Evolutionary conservation across 1,140 invertebrate species (phyloP).

Genomic region (Diorhabda sublineata): DNA sequence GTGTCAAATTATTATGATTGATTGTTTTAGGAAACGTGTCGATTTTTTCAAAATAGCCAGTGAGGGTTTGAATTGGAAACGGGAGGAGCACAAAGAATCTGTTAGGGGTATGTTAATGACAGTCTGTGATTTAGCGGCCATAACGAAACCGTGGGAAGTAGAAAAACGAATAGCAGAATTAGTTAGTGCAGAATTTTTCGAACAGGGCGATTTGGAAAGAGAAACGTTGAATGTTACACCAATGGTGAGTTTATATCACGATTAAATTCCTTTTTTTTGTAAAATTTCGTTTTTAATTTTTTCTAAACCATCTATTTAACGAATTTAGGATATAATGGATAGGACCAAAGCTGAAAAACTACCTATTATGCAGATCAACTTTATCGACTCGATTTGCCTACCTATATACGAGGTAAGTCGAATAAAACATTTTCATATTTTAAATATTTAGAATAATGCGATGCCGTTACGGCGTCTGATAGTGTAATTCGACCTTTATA

Average conservation of each 20-base stretch:
- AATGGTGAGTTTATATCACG: slow-evolving; percentile 60
- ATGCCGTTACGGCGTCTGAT: too few species aligned
- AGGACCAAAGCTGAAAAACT: slow-evolving; percentile 91
- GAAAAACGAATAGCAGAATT: slow-evolving; percentile 88
- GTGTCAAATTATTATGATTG: slow-evolving; percentile 7
- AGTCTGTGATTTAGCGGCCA: slow-evolving; percentile 91
- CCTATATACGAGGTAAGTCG: slow-evolving; percentile 86
- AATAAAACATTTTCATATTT: slow-evolving; percentile 2
- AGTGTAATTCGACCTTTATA: too few species aligned
- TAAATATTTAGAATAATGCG: slow-evolving; percentile 10
- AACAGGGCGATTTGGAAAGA: slow-evolving; percentile 90
- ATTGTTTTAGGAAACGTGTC: slow-evolving; percentile 66
- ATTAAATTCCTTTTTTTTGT: too few species aligned
- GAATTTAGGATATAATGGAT: slow-evolving; percentile 88
- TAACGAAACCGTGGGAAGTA: slow-evolving; percentile 93
- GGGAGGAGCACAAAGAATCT: slow-evolving; percentile 72
- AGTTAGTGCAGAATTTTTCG: slow-evolving; percentile 93
- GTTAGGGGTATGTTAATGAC: slow-evolving; percentile 94
- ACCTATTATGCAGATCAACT: slow-evolving; percentile 93
- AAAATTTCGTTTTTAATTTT: too few species aligned
- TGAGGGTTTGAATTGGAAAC: slow-evolving; percentile 59
- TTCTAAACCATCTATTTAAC: too few species aligned
- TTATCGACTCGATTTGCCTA: slow-evolving; percentile 93
- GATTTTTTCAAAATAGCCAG: slow-evolving; percentile 73
- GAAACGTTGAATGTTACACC: slow-evolving; percentile 80